Base-by-base conservation (phyloP, 2,888 invertebrate genomes). In the Drosophila nigritarsus region DNA sequence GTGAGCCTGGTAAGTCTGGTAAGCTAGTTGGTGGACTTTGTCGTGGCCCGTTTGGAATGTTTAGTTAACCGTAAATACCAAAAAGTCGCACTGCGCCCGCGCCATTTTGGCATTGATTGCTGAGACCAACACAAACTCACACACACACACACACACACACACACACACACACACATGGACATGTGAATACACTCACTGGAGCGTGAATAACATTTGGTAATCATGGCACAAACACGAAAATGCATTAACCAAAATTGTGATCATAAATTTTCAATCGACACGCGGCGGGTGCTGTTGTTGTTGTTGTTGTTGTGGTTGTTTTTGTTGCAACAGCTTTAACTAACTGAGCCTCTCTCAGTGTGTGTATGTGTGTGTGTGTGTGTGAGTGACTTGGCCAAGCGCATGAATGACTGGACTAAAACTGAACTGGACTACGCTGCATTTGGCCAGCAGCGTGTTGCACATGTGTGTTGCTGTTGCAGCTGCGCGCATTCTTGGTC, bases 171-270 rank as follows among this genome's bases (percentile, higher is more conserved):
- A 62, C 55, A 69, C 48, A 49, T 50, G 62, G 48, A 70, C 70
- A 78, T 78, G 78, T 78, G 73, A 78, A 73, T 80, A 77, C 80
- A 84, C 73, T 80, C 84, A 77, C 77, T 82, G 80, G 82, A 83
- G 90, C 90, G 90, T 87, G 91, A 90, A 91, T 91, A 91, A 90
- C 91, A 91, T 90, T 91, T 87, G 87, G 90, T 86, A 91, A 91
- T 91, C 91, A 91, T 91, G 91, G 88, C 87, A 88, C 91, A 92
- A 87, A 92, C 92, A 92, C 90, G 92, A 91, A 92, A 92, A 92
- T 91, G 92, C 92, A 92, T 92, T 92, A 92, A 92, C 92, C 89
- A 92, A 92, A 92, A 92, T 92, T 92, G 92, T 89, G 91, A 92
- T 92, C 92, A 92, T 92, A 92, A 92, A 92, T 92, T 92, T 92